Percentiles rank a stretch among this genome's conserved stretches.
phyloP scores from a whole-genome alignment of 2,113 vertebrate genomes.

The Calidris pygmaea region DNA sequence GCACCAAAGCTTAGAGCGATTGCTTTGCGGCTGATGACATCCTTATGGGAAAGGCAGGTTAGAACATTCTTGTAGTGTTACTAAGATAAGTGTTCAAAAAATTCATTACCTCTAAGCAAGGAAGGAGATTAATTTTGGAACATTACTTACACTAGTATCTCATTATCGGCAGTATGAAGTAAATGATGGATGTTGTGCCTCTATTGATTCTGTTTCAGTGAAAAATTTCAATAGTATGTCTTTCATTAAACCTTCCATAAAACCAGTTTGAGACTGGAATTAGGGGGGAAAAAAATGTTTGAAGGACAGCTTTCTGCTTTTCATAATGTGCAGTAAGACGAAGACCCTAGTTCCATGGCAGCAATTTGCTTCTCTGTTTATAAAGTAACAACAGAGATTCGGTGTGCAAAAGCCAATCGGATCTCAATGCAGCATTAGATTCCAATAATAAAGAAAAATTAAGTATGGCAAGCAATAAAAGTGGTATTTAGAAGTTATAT shows the following conservation, averaged over 20 bases:
- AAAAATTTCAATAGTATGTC: background rate
- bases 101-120: background rate
- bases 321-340: background rate
- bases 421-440: background rate
- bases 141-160: background rate
- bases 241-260: background rate
- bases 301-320: background rate
- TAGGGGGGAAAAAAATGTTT: background rate
- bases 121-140: background rate
- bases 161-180: background rate
- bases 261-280: background rate
- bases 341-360: background rate
- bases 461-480: background rate
- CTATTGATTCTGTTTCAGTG: background rate
- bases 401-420: background rate
- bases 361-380: background rate
- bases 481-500: background rate
- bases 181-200: background rate
- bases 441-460: background rate
- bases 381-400: background rate
- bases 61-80: background rate
- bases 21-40: slow-evolving; percentile 84
- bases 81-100: background rate
- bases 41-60: slow-evolving; percentile 95
- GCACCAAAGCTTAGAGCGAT: slow-evolving; percentile 82